Evolutionary conservation across 2,113 vertebrate species (phyloP).

Genomic region (Toxotes chatareus): DNA sequence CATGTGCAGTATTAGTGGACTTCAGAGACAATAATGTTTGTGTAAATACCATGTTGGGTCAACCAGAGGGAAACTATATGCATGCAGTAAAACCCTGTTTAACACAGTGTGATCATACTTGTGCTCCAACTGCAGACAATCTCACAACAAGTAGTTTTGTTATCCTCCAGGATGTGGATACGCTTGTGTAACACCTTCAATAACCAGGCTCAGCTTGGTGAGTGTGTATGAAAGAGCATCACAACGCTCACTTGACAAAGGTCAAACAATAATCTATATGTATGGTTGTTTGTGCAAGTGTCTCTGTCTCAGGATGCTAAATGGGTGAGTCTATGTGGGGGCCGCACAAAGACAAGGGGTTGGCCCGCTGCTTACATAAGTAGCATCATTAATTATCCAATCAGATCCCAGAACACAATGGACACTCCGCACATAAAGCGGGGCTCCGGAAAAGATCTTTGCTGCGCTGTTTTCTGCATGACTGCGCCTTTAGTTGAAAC

Average conservation of each 20-base stretch:
- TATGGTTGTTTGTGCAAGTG: conserved; percentile 16
- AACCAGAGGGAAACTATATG: background rate
- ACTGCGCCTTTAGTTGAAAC: conserved; percentile 76
- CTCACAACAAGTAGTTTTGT: background rate
- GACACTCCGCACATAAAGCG: conserved; percentile 57
- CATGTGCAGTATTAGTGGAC: conserved; percentile 1
- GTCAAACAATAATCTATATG: conserved; percentile 25
- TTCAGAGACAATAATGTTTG: conserved; percentile 4
- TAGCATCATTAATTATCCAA: conserved; percentile 81
- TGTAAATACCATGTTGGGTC: conserved; percentile 1
- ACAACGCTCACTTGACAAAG: conserved; percentile 27
- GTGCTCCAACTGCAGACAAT: background rate
- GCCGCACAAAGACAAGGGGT: conserved; percentile 53
- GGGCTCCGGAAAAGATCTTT: conserved; percentile 67
- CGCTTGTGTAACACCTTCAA: background rate
- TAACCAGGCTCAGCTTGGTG: background rate
- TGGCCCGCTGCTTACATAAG: conserved; percentile 69
- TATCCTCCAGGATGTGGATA: background rate
- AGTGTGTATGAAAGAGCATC: background rate
- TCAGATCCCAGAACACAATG: conserved; percentile 74
- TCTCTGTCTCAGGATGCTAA: conserved; percentile 53
- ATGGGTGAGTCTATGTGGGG: conserved; percentile 13
- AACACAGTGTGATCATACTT: background rate
- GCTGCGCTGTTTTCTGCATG: conserved; percentile 81
- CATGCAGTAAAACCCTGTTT: background rate